A percentile compares a stretch with the other conserved stretches of the same genome.
Conservation (phyloP, 2,797 vertebrate genomes). For the Esox lucius region DNA sequence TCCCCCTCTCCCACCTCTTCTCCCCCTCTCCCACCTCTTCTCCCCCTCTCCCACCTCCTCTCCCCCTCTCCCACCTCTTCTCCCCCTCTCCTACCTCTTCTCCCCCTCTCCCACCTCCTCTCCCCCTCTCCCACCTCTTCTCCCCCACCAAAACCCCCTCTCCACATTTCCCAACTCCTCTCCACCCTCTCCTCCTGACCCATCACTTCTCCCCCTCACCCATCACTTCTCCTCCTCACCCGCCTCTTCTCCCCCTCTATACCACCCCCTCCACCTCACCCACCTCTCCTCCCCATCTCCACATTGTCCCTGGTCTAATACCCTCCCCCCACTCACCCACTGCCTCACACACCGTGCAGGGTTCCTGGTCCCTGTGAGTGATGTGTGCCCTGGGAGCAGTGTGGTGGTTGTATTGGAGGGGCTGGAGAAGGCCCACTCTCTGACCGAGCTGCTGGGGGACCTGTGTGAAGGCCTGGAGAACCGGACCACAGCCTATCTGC, state of each 20-base stretch:
- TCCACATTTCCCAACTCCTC: no score
- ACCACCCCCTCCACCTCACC: no score
- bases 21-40: neutral
- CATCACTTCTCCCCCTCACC: neutral
- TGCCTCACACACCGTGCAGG: no score
- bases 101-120: no score
- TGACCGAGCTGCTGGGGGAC: conserved; percentile 88
- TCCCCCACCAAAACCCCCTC: no score
- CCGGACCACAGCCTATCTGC: conserved; percentile 73
- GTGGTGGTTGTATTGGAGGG: conserved; percentile 87
- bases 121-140: no score
- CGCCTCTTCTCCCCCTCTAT: neutral
- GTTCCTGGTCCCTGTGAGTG: conserved; percentile 82
- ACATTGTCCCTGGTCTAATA: neutral
- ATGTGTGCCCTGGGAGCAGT: conserved; percentile 63
- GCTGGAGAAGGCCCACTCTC: conserved; percentile 82
- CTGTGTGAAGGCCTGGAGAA: conserved; percentile 89
- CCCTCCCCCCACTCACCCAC: neutral
- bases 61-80: no score
- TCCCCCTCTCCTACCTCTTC: no score
- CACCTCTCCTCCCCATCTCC: neutral
- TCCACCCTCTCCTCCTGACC: no score
- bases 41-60: no score
- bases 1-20: neutral
- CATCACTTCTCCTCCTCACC: neutral